These are phyloP conservation scores for Acromyrmex heyeri DNA, from an alignment of 1,140 invertebrate genomes.

Conservation along the genomic window DNA sequence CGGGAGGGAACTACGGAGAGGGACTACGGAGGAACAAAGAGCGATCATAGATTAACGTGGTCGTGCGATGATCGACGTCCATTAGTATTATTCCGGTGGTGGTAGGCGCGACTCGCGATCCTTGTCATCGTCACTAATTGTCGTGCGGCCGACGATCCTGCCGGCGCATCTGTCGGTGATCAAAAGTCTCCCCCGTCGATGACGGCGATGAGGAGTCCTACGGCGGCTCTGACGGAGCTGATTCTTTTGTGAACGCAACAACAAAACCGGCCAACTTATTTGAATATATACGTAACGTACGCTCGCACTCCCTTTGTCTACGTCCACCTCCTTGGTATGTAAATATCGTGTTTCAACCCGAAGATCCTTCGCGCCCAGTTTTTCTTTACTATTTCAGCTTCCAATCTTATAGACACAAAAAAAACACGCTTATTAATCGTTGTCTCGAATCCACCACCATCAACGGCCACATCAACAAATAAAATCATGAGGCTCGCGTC, in stretches of 20 bases:
- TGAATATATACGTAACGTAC: conserved; percentile 55
- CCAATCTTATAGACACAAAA: neutral
- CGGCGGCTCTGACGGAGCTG: conserved; percentile 53
- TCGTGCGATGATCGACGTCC: conserved; percentile 60
- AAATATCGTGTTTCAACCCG: conserved; percentile 20
- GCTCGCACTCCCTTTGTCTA: conserved; percentile 38
- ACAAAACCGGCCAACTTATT: conserved; percentile 54
- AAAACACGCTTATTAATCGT: conserved; percentile 21
- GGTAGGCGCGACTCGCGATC: conserved; percentile 59
- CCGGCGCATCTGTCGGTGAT: conserved; percentile 37
- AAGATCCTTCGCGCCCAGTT: neutral
- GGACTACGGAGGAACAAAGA: conserved; percentile 24
- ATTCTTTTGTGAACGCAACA: conserved; percentile 56
- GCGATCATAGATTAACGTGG: conserved; percentile 60
- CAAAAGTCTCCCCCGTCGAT: conserved; percentile 40
- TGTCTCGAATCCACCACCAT: neutral
- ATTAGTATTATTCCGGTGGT: conserved; percentile 59
- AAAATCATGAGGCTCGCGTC: conserved; percentile 13
- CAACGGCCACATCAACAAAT: neutral
- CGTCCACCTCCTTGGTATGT: neutral
- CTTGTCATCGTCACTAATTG: conserved; percentile 65
- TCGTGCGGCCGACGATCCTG: conserved; percentile 53
- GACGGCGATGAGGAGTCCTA: conserved; percentile 41
- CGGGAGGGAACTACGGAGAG: neutral
- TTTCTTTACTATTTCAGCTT: conserved; percentile 2